These are phyloP conservation scores for Drosophila arawakana DNA, from an alignment of 1,140 invertebrate species.

Conservation along the genomic window DNA sequence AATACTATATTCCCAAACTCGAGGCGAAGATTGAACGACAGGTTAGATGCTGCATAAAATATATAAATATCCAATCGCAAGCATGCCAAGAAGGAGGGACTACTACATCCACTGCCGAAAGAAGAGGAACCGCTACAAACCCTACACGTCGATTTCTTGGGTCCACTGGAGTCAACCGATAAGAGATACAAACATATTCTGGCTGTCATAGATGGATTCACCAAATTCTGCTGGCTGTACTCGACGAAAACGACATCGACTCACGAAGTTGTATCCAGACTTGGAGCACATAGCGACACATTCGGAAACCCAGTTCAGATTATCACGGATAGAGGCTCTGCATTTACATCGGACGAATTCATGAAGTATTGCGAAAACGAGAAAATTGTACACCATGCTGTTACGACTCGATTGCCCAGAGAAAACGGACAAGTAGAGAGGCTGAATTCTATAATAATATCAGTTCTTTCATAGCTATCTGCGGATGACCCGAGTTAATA, in stretches of 20 bases:
- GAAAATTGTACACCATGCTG: neutral
- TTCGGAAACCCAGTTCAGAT: neutral
- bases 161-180: no score
- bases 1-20: no score
- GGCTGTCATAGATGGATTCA: no score
- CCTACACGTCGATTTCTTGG: no score
- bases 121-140: no score
- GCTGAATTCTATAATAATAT: neutral
- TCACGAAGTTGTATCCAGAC: neutral
- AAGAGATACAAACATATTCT: no score
- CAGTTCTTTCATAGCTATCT: neutral
- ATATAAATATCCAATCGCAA: no score
- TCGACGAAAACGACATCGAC: neutral
- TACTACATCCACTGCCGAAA: no score
- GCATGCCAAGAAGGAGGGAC: no score
- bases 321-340: neutral
- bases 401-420: neutral
- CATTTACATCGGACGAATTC: constrained; percentile 1
- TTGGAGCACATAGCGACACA: neutral
- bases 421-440: neutral
- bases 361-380: neutral
- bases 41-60: no score
- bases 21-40: no score
- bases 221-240: neutral
- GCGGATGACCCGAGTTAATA: neutral